phyloP scores from a whole-genome alignment of 2,797 vertebrate genomes.

The Oryzias sinensis region DNA sequence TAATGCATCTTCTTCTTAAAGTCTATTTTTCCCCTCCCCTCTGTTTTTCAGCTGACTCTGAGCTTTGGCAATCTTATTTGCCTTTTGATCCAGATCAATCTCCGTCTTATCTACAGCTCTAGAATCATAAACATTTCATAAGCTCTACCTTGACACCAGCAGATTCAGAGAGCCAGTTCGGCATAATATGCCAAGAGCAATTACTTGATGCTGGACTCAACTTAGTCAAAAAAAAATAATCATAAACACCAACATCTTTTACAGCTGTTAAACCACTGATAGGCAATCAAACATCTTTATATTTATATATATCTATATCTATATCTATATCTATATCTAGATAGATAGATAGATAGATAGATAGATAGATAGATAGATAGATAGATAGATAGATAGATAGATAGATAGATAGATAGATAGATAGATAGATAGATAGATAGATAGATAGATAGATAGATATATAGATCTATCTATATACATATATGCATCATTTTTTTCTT shows the following conservation, averaged over 20 bases:
- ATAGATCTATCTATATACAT: no score
- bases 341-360: background rate
- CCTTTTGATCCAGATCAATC: conserved; percentile 80
- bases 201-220: conserved; percentile 40
- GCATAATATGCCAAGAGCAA: conserved; percentile 43
- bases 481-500: no score
- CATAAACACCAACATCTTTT: conserved; percentile 35
- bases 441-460: background rate
- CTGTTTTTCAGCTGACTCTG: conserved; percentile 74
- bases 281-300: conserved; percentile 8
- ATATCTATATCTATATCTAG: no score
- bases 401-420: no score
- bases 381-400: background rate
- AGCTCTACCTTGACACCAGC: conserved; percentile 67
- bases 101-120: conserved; percentile 70
- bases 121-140: conserved; percentile 81
- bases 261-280: conserved; percentile 49
- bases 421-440: background rate
- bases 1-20: conserved; percentile 68
- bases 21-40: conserved; percentile 32
- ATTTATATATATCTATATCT: no score
- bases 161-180: conserved; percentile 28
- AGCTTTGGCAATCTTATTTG: conserved; percentile 77
- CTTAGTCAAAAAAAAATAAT: conserved; percentile 28
- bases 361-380: no score